phyloP scores from a whole-genome alignment of 30 jellyfish, hydroid and myxozoan genomes.

The Turritopsis rubra region DNA sequence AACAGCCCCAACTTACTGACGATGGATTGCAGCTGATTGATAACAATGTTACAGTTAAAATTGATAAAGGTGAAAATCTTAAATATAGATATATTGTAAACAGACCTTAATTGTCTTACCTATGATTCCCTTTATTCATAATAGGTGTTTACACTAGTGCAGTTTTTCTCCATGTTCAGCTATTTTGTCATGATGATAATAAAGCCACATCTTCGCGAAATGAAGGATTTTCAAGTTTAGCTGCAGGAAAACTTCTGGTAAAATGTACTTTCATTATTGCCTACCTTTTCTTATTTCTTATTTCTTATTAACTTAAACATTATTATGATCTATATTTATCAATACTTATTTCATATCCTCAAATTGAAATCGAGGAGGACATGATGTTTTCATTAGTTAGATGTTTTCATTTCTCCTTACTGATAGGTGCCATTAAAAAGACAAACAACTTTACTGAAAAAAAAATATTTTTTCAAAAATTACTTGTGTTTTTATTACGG shows the following conservation, averaged over 20 bases:
- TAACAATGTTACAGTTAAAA: not conserved
- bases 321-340: not conserved
- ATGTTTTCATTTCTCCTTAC: too few species aligned
- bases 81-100: not conserved
- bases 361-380: too few species aligned
- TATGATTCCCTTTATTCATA: not conserved
- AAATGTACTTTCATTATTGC: too few species aligned
- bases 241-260: conserved; percentile 5
- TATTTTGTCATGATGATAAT: not conserved
- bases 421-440: too few species aligned
- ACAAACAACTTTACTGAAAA: too few species aligned
- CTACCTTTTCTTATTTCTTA: not conserved
- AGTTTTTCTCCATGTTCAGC: not conserved
- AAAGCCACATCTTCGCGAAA: conserved; percentile 10
- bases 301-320: not conserved
- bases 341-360: too few species aligned
- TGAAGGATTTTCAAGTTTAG: not conserved
- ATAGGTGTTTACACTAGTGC: not conserved
- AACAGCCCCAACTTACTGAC: not conserved
- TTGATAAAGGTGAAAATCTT: not conserved
- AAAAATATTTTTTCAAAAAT: too few species aligned
- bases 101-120: not conserved
- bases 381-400: too few species aligned
- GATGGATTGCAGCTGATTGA: not conserved
- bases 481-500: too few species aligned